Percentiles rank a stretch among this genome's conserved stretches.
These are phyloP conservation scores for Malurus leucopterus DNA, from an alignment of 2,797 vertebrate genomes.

Conservation along the genomic window DNA sequence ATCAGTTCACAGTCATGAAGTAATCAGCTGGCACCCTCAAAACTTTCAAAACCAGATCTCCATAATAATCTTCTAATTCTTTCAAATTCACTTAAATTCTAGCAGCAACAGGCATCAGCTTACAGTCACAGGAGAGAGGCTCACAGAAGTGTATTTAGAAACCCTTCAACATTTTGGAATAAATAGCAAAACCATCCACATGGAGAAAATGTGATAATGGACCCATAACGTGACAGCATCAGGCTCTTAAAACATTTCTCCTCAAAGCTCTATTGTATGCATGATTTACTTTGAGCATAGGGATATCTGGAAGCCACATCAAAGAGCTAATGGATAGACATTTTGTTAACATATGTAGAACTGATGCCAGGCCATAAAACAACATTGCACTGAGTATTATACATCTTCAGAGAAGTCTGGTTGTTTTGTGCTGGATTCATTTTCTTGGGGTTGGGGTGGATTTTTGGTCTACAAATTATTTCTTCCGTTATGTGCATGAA, in stretches of 20 bases:
- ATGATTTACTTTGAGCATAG: slow-evolving; percentile 21
- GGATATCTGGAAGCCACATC: slow-evolving; percentile 50
- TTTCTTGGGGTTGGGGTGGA: background rate
- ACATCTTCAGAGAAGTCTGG: background rate
- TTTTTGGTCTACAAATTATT: slow-evolving; percentile 21
- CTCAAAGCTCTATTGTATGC: slow-evolving; percentile 27
- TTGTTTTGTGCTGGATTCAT: background rate
- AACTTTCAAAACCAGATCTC: background rate
- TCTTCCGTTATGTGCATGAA: background rate
- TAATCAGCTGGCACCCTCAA: background rate
- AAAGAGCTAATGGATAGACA: slow-evolving; percentile 42
- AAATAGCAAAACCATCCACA: slow-evolving; percentile 12
- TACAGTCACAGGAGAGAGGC: background rate
- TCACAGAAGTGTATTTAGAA: background rate
- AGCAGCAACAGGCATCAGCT: background rate
- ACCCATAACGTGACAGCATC: background rate
- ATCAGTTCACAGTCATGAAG: background rate
- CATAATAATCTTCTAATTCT: background rate
- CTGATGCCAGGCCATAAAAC: slow-evolving; percentile 50
- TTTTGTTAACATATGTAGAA: slow-evolving; percentile 51
- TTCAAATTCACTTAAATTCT: background rate
- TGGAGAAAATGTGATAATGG: slow-evolving; percentile 24
- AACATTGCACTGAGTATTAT: background rate
- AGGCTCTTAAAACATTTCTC: slow-evolving; percentile 24
- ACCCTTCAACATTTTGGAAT: slow-evolving; percentile 2